These are phyloP conservation scores for Gyps fulvus DNA, from an alignment of 2,113 vertebrate species.

Conservation along the genomic window DNA sequence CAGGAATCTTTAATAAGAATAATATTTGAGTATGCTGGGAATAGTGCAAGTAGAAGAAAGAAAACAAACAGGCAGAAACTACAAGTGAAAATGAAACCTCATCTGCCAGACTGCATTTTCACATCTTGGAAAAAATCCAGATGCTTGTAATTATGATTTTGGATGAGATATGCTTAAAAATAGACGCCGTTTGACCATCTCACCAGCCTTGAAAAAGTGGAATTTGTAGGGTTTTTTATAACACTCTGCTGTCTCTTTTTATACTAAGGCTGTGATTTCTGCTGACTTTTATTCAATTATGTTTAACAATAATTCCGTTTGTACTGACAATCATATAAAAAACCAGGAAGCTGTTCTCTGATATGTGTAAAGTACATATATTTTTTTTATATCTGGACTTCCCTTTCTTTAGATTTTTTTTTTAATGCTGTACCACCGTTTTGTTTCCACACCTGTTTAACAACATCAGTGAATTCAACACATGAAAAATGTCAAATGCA, in stretches of 20 bases:
- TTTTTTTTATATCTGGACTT: not conserved
- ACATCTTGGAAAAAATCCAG: constrained; percentile 19
- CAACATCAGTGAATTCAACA: not conserved
- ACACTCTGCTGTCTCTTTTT: not conserved
- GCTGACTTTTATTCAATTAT: not conserved
- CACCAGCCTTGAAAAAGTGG: not conserved
- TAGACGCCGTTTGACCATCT: not conserved
- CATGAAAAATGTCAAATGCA: not conserved
- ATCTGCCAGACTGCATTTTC: constrained; percentile 21
- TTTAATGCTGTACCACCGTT: not conserved
- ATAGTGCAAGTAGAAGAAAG: not conserved
- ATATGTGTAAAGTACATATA: not conserved
- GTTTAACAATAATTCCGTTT: not conserved
- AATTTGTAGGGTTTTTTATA: not conserved
- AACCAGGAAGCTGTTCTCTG: not conserved
- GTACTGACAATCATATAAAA: not conserved
- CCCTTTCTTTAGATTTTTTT: not conserved
- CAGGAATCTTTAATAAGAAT: not conserved
- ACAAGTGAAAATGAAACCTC: not conserved
- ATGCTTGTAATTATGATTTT: constrained; percentile 15
- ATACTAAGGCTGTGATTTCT: not conserved
- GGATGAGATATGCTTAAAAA: not conserved
- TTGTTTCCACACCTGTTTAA: not conserved
- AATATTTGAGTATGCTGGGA: not conserved
- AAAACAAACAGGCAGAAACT: not conserved